phyloP scores from a whole-genome alignment of 1,140 invertebrate genomes.

The Calosoma granatense region DNA sequence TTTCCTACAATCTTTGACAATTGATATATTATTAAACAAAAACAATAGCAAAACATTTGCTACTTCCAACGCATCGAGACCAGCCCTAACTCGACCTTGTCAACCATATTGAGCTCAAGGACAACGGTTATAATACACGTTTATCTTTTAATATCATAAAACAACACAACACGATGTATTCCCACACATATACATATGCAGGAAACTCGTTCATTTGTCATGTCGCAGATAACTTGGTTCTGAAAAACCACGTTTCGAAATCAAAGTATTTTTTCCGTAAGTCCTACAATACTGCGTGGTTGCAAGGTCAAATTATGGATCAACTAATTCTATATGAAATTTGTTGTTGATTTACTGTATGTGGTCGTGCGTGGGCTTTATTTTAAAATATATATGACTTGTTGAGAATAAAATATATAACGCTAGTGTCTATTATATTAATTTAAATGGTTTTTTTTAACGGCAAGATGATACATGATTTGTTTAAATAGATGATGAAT shows the following conservation, averaged over 20 bases:
- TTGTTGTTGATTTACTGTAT: too few species aligned
- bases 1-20: background rate
- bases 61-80: background rate
- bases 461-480: background rate
- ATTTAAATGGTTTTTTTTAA: background rate
- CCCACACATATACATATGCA: too few species aligned
- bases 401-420: background rate
- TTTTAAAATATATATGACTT: too few species aligned
- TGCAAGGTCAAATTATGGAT: constrained; percentile 5
- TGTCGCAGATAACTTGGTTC: too few species aligned
- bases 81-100: background rate
- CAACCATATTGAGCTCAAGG: background rate
- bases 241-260: too few species aligned
- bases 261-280: background rate
- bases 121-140: background rate
- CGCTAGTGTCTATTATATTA: background rate
- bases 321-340: too few species aligned
- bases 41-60: background rate
- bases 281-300: background rate
- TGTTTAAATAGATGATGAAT: background rate
- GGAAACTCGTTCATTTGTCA: too few species aligned
- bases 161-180: background rate
- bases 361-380: background rate
- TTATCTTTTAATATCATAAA: background rate
- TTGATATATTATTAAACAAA: background rate